Evolutionary conservation across 35 echinoderm and acorn worm species (phyloP), one percentile per base, ranked within the genome.

Genomic region (Heliocidaris tuberculata): DNA sequence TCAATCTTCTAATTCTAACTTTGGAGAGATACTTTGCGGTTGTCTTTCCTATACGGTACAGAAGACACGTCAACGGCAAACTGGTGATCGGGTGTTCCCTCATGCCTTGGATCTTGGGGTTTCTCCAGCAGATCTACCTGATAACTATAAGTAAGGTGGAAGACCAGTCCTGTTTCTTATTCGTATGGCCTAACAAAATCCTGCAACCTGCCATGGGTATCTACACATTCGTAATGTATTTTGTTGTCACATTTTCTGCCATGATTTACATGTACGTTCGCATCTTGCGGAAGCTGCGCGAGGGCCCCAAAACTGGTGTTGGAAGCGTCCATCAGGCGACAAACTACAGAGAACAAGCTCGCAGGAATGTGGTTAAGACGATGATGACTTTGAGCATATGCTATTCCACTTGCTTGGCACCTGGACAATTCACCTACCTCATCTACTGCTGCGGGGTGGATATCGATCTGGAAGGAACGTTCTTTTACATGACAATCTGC

Each of bases 21-120:
- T 35, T 95, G 2, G 97, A 98, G 59, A 85, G 97, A n/a, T 98
- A 95, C 29, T 87, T 94, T 42, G 97, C 97, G 31, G 95, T 98
- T 50, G 85, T 96, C 4, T 94, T 94, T 88, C 96, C 97, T 2
- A 94, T 95, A 50, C 95, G 49, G 13, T 95, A 98, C 50, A 59
- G 95, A 9, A 85, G 89, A 27, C 27, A 93, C 1, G 59, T 98
- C 1, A 94, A 86, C 5, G 13, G 12, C 30, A 48, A 17, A 13
- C 47, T 71, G 21, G 95, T 94, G 9, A 48, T 87, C 60, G 13
- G 87, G 8, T 27, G 94, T 24, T 94, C 94, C 13, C 17, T 95
- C 0, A 27, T 95, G 5, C 94, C 96, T 0, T 96, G 96, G 96
- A 78, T 96, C 0, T 13, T 95, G 3, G 97, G 97, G 0, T 92